Evolutionary conservation across 2,797 vertebrate species (phyloP), one percentile per base, ranked within the genome.

Genomic region (Microctenopoma stevenorrisi): DNA sequence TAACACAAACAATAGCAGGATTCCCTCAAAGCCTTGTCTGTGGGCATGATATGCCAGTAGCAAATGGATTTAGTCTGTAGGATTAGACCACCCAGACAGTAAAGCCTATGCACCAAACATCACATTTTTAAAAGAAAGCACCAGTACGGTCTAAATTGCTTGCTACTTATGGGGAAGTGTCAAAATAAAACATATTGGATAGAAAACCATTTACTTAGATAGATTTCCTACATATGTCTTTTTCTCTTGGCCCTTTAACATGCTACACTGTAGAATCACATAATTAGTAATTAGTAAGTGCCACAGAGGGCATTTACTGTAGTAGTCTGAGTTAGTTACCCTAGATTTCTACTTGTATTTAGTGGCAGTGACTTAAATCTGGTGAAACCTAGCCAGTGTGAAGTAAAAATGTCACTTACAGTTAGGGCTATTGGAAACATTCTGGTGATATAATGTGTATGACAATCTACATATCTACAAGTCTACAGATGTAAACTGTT

Each of bases 41-140:
- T 61, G 40, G 70, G 70, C 67, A 42, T 59, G 43, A 58, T 76
- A 72, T 12, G 55, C 58, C 26, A 70, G 59, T 59, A 70, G 55
- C 42, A 73, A 81, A 81, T 77, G 67, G 63, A 67, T 83, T 83
- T 63, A 73, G 68, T 56, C 57, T 65, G 22, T 40, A 61, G 46
- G 58, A 71, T 66, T 74, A 65, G 44, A 77, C 72, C 67, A 61
- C 37, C 48, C 48, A 35, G 51, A 58, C 30, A 49, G 35, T 66
- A 40, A 78, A 28, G 18, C 7, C 12, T 48, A 9, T 26, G 11
- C 5, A 57, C 5, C 49, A 38, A 72, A 62, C 22, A n/a, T 15
- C 22, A 13, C 28, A 8, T 60, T 43, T 59, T 46, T 25, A 5
- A 62, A 49, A 42, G 10, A 2, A 38, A 50, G 38, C 14, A 11